phyloP scores from a whole-genome alignment of 2,797 vertebrate species.

The Pelobates cultripes region DNA sequence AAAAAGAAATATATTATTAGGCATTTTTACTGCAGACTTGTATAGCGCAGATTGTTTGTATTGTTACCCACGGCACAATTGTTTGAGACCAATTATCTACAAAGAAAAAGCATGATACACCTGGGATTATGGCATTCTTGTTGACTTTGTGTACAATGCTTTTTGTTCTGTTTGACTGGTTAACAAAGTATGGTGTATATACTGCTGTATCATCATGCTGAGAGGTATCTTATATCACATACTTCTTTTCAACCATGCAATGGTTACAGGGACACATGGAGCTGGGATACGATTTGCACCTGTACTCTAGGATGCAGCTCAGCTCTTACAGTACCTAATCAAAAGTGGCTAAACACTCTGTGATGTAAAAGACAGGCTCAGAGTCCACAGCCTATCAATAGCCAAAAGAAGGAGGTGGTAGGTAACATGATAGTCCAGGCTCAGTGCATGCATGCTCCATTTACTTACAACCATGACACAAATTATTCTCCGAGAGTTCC shows the following conservation, averaged over 20 bases:
- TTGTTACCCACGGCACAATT: too few species aligned
- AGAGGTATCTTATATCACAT: neutral
- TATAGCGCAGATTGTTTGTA: too few species aligned
- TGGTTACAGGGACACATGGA: constrained; percentile 16
- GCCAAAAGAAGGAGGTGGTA: neutral
- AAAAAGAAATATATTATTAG: too few species aligned
- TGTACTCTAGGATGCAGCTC: constrained; percentile 2
- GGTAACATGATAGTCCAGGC: neutral
- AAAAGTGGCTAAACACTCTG: neutral
- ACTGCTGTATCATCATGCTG: neutral
- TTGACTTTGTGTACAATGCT: constrained; percentile 20
- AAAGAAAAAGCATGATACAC: neutral
- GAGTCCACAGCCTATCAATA: neutral
- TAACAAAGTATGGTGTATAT: neutral
- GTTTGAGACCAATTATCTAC: neutral
- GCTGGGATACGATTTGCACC: constrained; percentile 21
- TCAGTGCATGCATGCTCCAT: neutral
- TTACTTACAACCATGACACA: neutral
- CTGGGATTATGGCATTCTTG: neutral
- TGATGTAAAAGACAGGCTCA: neutral
- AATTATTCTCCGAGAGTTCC: neutral
- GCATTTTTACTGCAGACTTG: too few species aligned
- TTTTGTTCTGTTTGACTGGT: constrained; percentile 1
- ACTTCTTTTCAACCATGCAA: neutral
- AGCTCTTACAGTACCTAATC: neutral